A percentile compares a stretch with the other conserved stretches of the same genome.
Conservation (phyloP, 2,797 vertebrate genomes). For the Pelodytes ibericus region DNA sequence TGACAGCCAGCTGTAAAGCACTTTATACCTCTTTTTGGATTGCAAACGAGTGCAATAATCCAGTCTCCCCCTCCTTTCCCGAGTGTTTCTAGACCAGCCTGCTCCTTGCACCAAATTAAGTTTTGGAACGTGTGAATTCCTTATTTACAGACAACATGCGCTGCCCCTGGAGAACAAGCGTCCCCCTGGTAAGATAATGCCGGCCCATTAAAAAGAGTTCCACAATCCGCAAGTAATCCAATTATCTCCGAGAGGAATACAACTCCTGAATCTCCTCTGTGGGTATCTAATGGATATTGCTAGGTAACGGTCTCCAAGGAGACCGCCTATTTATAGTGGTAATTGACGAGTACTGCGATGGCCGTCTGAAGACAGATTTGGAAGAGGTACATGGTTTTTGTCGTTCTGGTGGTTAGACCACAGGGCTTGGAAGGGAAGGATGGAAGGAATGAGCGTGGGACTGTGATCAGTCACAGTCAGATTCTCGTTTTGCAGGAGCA, state of each 20-base stretch:
- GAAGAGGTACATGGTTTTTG: slow-evolving; percentile 17
- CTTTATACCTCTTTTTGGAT: too few species aligned
- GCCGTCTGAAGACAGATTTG: slow-evolving; percentile 58
- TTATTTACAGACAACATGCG: background rate
- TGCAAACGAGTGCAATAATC: too few species aligned
- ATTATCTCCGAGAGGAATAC: slow-evolving; percentile 35
- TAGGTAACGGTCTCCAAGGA: slow-evolving; percentile 59
- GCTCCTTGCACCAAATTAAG: too few species aligned
- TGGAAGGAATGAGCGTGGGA: background rate
- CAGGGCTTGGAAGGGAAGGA: background rate
- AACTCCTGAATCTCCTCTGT: slow-evolving; percentile 28
- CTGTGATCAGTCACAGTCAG: slow-evolving; percentile 8
- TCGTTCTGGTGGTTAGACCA: slow-evolving; percentile 12
- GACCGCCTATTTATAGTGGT: slow-evolving; percentile 68
- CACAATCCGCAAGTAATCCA: slow-evolving; percentile 52
- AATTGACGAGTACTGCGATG: slow-evolving; percentile 56
- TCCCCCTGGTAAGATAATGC: slow-evolving; percentile 24
- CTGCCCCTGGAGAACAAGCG: slow-evolving; percentile 16
- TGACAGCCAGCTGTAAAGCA: too few species aligned
- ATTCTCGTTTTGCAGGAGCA: background rate
- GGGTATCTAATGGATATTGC: slow-evolving; percentile 24
- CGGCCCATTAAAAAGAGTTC: slow-evolving; percentile 41
- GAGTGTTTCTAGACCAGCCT: too few species aligned
- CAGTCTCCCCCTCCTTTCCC: too few species aligned
- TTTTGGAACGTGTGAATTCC: too few species aligned